A percentile compares a stretch with the other conserved stretches of the same genome.
Evolutionary conservation across 2,113 vertebrate species (phyloP).

Genomic region (Strix aluco): DNA sequence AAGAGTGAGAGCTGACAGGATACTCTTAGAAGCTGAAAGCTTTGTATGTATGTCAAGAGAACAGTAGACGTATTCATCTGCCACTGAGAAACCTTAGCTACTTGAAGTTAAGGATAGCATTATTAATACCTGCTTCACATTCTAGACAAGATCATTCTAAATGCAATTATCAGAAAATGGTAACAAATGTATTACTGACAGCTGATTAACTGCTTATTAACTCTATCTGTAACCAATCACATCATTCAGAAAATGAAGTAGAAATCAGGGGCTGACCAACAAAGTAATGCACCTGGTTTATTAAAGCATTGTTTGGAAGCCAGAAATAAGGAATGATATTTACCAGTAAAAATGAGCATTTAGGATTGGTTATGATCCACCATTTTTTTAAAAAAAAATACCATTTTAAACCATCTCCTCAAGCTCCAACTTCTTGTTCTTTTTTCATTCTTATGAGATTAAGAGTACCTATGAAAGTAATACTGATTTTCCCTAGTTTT

Average conservation of each 20-base stretch:
- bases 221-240: background rate
- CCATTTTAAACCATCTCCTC: background rate
- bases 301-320: background rate
- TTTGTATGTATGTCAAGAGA: background rate
- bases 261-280: background rate
- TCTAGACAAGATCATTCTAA: conserved; percentile 6
- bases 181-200: background rate
- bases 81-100: background rate
- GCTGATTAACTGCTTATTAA: conserved; percentile 30
- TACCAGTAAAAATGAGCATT: background rate
- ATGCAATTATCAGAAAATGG: conserved; percentile 21
- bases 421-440: background rate
- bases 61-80: background rate
- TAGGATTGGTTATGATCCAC: background rate
- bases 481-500: background rate
- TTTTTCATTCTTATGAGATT: background rate
- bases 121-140: conserved; percentile 3
- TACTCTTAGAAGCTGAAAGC: conserved; percentile 6
- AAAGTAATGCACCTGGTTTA: background rate
- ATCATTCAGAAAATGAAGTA: background rate
- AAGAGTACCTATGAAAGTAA: background rate
- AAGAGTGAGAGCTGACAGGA: conserved; percentile 18
- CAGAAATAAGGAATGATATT: background rate
- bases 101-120: background rate
- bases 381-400: background rate